Evolutionary conservation across 2,888 invertebrate species (phyloP).

Genomic region (Sclerodermus sp.): DNA sequence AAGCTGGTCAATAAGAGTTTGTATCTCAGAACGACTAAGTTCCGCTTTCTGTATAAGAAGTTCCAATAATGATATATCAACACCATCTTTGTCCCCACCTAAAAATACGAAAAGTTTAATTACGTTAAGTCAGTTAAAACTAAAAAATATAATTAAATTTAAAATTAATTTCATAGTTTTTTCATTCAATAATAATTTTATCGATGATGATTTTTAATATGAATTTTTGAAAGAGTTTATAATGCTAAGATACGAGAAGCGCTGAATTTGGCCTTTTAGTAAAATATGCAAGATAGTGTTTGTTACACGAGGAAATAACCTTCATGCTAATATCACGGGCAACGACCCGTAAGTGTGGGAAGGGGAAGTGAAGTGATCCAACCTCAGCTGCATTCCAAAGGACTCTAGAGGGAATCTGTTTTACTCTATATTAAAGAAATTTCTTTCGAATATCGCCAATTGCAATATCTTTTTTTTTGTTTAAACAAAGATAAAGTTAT

Average conservation of each 20-base stretch:
- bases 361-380: constrained; percentile 27
- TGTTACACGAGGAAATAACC: constrained; percentile 22
- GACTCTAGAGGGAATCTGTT: constrained; percentile 21
- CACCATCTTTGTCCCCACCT: constrained; percentile 71
- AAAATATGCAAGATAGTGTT: constrained; percentile 8
- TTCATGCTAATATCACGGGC: constrained; percentile 29
- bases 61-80: constrained; percentile 71
- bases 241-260: background rate
- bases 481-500: too few relatives aligned
- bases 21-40: constrained; percentile 84
- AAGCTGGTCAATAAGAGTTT: constrained; percentile 84
- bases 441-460: too few relatives aligned
- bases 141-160: too few relatives aligned
- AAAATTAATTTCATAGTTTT: too few relatives aligned
- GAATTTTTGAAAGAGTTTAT: too few relatives aligned
- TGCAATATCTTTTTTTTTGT: too few relatives aligned
- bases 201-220: too few relatives aligned
- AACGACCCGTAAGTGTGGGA: constrained; percentile 29
- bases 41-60: constrained; percentile 78
- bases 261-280: constrained; percentile 1
- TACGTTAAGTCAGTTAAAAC: too few relatives aligned
- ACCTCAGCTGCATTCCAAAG: constrained; percentile 39
- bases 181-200: too few relatives aligned
- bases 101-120: too few relatives aligned
- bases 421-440: too few relatives aligned